Percentiles rank a stretch among this genome's conserved stretches.
Evolutionary conservation across 2,113 vertebrate species (phyloP).

Genomic region (Genyomyrus donnyi): DNA sequence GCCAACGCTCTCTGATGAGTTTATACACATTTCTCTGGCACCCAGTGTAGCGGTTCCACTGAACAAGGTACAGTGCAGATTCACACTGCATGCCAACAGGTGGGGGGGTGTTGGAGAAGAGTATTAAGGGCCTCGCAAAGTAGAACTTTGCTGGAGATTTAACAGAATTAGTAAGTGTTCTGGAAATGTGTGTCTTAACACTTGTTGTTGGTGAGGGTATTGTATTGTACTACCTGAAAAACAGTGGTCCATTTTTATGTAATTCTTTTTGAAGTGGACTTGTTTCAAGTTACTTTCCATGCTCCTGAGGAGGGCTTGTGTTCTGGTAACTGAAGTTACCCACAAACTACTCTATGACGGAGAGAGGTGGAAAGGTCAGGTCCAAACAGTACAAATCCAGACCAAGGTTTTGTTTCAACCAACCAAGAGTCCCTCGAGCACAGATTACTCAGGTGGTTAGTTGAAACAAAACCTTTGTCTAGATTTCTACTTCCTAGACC

Average conservation of each 20-base stretch:
- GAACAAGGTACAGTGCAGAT: constrained; percentile 54
- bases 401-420: background rate
- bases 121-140: background rate
- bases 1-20: constrained; percentile 60
- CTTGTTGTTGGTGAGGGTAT: background rate
- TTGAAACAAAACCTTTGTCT: background rate
- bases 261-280: background rate
- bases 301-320: background rate
- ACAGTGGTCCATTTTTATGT: background rate
- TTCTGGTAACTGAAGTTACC: background rate
- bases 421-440: background rate
- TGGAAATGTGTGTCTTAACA: background rate
- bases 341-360: background rate
- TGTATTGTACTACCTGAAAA: background rate
- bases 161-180: background rate
- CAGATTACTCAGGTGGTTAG: background rate
- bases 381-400: background rate
- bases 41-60: constrained; percentile 41
- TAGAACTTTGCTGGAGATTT: background rate
- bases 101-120: background rate
- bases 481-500: background rate
- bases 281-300: background rate
- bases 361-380: background rate
- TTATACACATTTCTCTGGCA: constrained; percentile 48
- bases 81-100: background rate